A percentile compares a stretch with the other conserved stretches of the same genome.
phyloP scores from a whole-genome alignment of 1,140 invertebrate species.

The Pseudomyrmex concolor region DNA sequence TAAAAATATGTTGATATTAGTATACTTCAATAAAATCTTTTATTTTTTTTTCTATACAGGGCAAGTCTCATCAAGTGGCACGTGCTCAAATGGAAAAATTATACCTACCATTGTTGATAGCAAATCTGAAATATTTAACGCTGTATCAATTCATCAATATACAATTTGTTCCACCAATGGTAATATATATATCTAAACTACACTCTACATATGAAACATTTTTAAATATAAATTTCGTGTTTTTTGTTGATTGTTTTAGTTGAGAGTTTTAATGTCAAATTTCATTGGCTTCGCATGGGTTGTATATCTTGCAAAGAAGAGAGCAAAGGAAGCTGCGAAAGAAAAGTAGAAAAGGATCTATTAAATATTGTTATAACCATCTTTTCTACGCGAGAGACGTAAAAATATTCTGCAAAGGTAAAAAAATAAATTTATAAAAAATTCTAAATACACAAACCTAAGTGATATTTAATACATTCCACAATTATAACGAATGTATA shows the following conservation, averaged over 20 bases:
- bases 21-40: background rate
- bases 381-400: too few species aligned
- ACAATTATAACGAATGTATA: background rate
- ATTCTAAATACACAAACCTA: slow-evolving; percentile 15
- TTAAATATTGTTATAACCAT: background rate
- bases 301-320: slow-evolving; percentile 88
- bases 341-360: slow-evolving; percentile 49
- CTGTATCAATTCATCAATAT: slow-evolving; percentile 90
- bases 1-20: too few species aligned
- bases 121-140: slow-evolving; percentile 91
- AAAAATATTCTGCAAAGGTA: background rate
- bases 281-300: slow-evolving; percentile 89
- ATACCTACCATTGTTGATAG: slow-evolving; percentile 87
- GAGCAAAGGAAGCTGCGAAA: slow-evolving; percentile 75
- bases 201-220: background rate
- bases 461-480: slow-evolving; percentile 42
- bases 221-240: too few species aligned
- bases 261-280: slow-evolving; percentile 88
- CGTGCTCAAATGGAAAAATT: slow-evolving; percentile 86
- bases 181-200: slow-evolving; percentile 80
- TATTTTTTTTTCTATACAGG: slow-evolving; percentile 77
- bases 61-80: slow-evolving; percentile 88
- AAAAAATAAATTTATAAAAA: slow-evolving; percentile 5
- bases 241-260: slow-evolving; percentile 84
- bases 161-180: slow-evolving; percentile 89